These are phyloP conservation scores for Muntiacus reevesi DNA, from an alignment of 2,113 vertebrate genomes.

Conservation along the genomic window DNA sequence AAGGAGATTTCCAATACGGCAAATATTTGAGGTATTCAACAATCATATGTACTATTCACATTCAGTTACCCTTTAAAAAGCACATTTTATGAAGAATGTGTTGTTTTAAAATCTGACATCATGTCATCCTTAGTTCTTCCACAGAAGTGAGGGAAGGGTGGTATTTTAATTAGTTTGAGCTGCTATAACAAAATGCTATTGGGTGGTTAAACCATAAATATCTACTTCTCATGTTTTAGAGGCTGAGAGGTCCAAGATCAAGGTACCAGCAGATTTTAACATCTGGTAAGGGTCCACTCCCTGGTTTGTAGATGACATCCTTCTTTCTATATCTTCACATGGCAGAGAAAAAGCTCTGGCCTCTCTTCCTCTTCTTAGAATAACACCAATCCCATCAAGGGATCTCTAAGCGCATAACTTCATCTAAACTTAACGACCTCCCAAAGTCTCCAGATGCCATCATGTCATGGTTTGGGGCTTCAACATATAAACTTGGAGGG, in stretches of 20 bases:
- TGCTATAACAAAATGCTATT: not conserved
- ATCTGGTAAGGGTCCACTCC: not conserved
- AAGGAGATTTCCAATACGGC: not conserved
- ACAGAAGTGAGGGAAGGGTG: not conserved
- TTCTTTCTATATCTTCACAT: not conserved
- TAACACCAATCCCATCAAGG: not conserved
- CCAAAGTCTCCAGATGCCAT: not conserved
- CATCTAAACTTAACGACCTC: not conserved
- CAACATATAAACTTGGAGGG: not conserved
- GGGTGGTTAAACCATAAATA: not conserved
- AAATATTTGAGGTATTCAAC: not conserved
- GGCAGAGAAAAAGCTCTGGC: not conserved
- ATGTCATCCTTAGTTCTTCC: not conserved
- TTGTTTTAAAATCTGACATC: not conserved
- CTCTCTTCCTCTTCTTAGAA: not conserved
- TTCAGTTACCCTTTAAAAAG: not conserved
- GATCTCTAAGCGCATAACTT: not conserved
- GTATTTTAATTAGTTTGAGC: not conserved
- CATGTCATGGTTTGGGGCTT: not conserved
- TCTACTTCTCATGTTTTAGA: not conserved
- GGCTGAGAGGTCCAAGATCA: not conserved
- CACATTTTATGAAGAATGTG: not conserved
- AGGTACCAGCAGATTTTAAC: not conserved
- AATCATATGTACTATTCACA: not conserved
- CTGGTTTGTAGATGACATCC: not conserved